These are phyloP conservation scores for Crotalus horridus DNA, from an alignment of 2,113 vertebrate species.

Conservation along the genomic window DNA sequence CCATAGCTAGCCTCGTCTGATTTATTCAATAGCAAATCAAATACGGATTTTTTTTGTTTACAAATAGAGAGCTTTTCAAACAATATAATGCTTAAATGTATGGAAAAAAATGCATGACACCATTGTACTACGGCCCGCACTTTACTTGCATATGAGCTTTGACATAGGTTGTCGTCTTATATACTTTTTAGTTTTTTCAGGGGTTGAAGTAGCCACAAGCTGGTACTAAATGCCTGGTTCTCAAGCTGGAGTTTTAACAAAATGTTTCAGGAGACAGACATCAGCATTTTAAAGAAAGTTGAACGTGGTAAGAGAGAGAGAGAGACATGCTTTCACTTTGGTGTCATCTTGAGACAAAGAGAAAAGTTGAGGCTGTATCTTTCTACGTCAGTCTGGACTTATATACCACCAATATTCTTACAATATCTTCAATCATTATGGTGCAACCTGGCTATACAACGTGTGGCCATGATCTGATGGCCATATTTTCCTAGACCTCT, in stretches of 20 bases:
- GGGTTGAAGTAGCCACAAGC: slow-evolving; percentile 67
- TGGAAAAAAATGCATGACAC: slow-evolving; percentile 58
- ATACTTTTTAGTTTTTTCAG: slow-evolving; percentile 62
- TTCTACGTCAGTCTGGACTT: neutral
- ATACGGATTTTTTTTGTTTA: slow-evolving; percentile 51
- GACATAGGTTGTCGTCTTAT: slow-evolving; percentile 67
- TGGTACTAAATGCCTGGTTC: slow-evolving; percentile 52
- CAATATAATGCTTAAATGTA: slow-evolving; percentile 59
- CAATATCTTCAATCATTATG: neutral
- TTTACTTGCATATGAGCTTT: slow-evolving; percentile 73
- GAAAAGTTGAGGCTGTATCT: neutral
- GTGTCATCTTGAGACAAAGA: neutral
- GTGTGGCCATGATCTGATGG: neutral
- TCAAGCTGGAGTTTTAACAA: slow-evolving; percentile 55
- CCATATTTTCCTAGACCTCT: neutral
- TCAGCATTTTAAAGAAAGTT: neutral
- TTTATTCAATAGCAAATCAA: slow-evolving; percentile 63
- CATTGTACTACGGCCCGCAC: slow-evolving; percentile 68
- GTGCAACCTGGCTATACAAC: neutral
- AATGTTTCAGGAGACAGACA: neutral
- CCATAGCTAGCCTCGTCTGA: slow-evolving; percentile 63
- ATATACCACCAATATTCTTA: neutral
- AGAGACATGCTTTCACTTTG: neutral
- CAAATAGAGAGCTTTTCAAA: slow-evolving; percentile 59
- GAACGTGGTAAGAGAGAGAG: neutral